Evolutionary conservation across 2,113 vertebrate genomes (phyloP), one percentile per base, ranked within the genome.

Genomic region (Leptobrachium ailaonicum): DNA sequence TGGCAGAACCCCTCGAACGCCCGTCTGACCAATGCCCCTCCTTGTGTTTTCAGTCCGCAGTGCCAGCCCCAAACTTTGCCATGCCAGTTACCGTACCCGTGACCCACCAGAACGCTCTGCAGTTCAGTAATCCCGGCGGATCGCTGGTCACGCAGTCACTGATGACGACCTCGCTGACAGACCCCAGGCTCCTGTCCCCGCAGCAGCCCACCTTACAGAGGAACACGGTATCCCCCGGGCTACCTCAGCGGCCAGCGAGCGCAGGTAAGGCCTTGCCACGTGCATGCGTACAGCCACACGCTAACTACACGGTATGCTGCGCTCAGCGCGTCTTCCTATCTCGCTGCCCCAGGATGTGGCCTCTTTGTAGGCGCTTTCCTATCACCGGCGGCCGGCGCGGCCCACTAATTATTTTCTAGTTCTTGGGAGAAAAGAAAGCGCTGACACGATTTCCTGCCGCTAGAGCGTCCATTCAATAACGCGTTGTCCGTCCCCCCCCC

Each of bases 81-180:
- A 96, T 99, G 96, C 97, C 97, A 0, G 96, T 99, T 87, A 97
- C 97, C 62, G 96, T 99, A 84, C 96, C 97, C 0, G 96, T 97
- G 86, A 95, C 92, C 93, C 98, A 93, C 88, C 96, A 96, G 82
- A 97, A 90, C 82, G 89, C 95, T 40, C 92, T 98, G 85, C 95
- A 96, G 86, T 99, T 98, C 95, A 98, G 94, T 92, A 98, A 93
- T 87, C 96, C 95, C 0, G 89, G 95, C 60, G 89, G 95, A 82
- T 91, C 95, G 2, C 87, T 98, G 88, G 95, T 98, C 86, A 97
- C 96, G 82, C 94, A 96, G 73, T 97, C 96, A 82, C 92, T 97
- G 81, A 93, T 96, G 88, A 96, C 95, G 13, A 95, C 96, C 67
- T 94, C 95, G 4, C 92, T 99, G 85, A 94, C 95, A 6, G 97